phyloP scores from a whole-genome alignment of 2,797 vertebrate genomes.

The Megalops cyprinoides region DNA sequence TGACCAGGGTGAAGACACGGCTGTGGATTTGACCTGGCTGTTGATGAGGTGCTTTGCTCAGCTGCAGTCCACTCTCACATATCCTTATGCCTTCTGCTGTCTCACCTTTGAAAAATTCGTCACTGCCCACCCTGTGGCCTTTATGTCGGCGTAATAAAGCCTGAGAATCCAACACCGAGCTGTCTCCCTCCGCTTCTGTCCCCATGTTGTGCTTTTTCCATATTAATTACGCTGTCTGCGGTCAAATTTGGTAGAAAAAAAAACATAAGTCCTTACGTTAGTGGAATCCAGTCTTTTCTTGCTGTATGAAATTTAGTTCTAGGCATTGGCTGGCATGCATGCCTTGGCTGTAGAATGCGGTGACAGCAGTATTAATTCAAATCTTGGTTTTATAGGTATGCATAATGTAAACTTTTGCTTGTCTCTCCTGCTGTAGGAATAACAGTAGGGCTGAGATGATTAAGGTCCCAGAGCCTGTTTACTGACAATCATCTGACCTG shows the following conservation, averaged over 20 bases:
- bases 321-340: background rate
- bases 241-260: background rate
- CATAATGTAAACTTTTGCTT: background rate
- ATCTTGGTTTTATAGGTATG: background rate
- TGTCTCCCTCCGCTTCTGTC: background rate
- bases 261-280: background rate
- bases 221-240: background rate
- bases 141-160: conserved; percentile 11
- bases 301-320: background rate
- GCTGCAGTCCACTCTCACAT: background rate
- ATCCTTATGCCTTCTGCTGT: background rate
- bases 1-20: background rate
- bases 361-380: too few relatives aligned
- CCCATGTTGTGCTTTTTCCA: background rate
- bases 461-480: background rate
- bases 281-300: background rate
- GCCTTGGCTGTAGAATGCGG: background rate
- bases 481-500: background rate
- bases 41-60: background rate
- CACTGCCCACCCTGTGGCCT: background rate
- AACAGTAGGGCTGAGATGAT: background rate
- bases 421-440: background rate
- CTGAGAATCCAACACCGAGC: background rate
- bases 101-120: background rate
- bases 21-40: background rate